Base-by-base conservation (phyloP, 1,140 invertebrate species). In the Drosophila varians region DNA sequence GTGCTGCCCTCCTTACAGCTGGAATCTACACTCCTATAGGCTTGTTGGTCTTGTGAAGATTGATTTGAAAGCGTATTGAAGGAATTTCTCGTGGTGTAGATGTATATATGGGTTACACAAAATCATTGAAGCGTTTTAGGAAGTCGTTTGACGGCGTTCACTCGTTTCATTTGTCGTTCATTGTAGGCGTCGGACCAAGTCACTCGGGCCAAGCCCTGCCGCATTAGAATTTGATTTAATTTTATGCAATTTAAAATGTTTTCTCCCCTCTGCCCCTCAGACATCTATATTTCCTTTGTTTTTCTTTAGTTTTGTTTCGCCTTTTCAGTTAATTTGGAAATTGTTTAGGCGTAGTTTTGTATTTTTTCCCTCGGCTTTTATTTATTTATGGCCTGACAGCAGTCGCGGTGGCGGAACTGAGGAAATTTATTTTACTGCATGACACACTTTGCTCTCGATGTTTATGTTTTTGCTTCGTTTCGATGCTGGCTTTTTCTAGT, bases 41-140 rank as follows among this genome's bases (percentile, higher is more conserved):
- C n/a, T n/a, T n/a, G n/a, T n/a, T n/a, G n/a, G n/a, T n/a, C n/a
- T n/a, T n/a, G n/a, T n/a, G n/a, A n/a, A n/a, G n/a, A n/a, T n/a
- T n/a, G n/a, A n/a, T n/a, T n/a, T n/a, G n/a, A n/a, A n/a, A n/a
- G n/a, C n/a, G n/a, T n/a, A n/a, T n/a, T n/a, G n/a, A n/a, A n/a
- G n/a, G n/a, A n/a, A 49, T 21, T 36, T 28, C 8, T 28, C 8
- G 26, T 28, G 16, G 36, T 38, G 36, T 38, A 38, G 12, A 5
- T 16, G 36, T 2, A 4, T 66, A 68, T 66, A 54, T 87, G 74
- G 82, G 82, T 87, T 87, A 87, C 74, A 82, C 70, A 52, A 71
- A 87, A 77, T 88, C 82, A 87, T 57, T 87, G 82, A 87, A 87
- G 82, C 82, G 82, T 87, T 87, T 87, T 77, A 88, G 82, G 82